Evolutionary conservation across 2,888 invertebrate species (phyloP).

Genomic region (Resseliella maxima): DNA sequence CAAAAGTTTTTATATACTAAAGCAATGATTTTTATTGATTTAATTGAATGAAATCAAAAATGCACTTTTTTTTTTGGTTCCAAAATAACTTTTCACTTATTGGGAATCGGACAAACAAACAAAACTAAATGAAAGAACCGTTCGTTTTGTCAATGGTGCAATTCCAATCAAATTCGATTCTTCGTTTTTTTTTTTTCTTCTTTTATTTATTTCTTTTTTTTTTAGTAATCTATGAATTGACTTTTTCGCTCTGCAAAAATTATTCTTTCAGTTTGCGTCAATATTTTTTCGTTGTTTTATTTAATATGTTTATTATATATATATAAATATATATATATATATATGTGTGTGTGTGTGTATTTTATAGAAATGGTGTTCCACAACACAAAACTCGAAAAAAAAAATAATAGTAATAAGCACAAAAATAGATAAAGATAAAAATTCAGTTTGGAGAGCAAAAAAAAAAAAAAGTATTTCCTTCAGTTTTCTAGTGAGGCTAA

Average conservation of each 20-base stretch:
- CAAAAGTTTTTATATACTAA: background rate
- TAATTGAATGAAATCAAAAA: background rate
- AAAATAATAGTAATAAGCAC: background rate
- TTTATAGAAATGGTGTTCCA: background rate
- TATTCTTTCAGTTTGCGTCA: background rate
- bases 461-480: background rate
- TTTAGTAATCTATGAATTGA: background rate
- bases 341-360: too few relatives aligned
- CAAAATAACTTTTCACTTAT: background rate
- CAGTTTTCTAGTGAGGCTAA: background rate
- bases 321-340: too few relatives aligned
- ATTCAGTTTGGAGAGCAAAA: constrained; percentile 5
- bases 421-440: constrained; percentile 36
- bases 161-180: constrained; percentile 8
- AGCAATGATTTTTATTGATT: background rate
- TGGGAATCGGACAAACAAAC: background rate
- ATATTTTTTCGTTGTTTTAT: constrained; percentile 40
- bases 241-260: background rate
- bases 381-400: too few relatives aligned
- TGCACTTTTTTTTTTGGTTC: background rate
- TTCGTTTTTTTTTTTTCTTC: background rate
- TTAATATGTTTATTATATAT: background rate
- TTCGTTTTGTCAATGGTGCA: constrained; percentile 20
- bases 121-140: background rate
- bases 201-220: background rate